These are phyloP conservation scores for Sylvicapra grimmia DNA, from an alignment of 2,113 vertebrate species.

Conservation along the genomic window DNA sequence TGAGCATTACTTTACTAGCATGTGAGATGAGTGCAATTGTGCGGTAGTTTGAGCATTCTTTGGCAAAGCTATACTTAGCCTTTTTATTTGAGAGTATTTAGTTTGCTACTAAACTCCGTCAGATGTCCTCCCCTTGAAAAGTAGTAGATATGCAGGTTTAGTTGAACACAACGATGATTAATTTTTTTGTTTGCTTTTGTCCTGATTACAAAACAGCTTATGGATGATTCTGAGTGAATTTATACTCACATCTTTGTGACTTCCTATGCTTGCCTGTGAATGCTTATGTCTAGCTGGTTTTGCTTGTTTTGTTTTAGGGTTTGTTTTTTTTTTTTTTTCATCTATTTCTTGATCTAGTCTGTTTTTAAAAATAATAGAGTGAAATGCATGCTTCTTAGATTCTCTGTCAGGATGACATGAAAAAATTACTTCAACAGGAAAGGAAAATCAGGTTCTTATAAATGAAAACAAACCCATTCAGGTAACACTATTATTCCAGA, in stretches of 20 bases:
- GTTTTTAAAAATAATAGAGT: not conserved
- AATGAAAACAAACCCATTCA: not conserved
- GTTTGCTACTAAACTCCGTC: not conserved
- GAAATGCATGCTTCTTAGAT: not conserved
- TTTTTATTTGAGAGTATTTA: too few species aligned
- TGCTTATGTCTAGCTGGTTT: not conserved
- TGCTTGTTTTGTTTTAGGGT: not conserved
- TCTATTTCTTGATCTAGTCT: not conserved
- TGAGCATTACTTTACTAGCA: too few species aligned
- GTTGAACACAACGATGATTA: not conserved
- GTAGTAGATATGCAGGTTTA: not conserved
- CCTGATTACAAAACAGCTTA: not conserved
- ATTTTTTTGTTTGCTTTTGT: conserved; percentile 21
- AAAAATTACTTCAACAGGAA: not conserved
- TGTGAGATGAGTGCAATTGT: too few species aligned
- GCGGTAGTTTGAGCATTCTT: too few species aligned
- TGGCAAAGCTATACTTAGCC: too few species aligned
- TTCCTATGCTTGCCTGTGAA: not conserved
- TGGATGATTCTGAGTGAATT: not conserved
- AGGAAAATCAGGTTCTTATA: not conserved
- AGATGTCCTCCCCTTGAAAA: not conserved
- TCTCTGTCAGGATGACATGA: not conserved
- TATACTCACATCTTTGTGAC: not conserved
- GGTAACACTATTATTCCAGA: not conserved
- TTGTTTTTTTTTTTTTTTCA: not conserved